Base-by-base conservation (phyloP, 2,113 vertebrate genomes). In the Dicerorhinus sumatrensis region DNA sequence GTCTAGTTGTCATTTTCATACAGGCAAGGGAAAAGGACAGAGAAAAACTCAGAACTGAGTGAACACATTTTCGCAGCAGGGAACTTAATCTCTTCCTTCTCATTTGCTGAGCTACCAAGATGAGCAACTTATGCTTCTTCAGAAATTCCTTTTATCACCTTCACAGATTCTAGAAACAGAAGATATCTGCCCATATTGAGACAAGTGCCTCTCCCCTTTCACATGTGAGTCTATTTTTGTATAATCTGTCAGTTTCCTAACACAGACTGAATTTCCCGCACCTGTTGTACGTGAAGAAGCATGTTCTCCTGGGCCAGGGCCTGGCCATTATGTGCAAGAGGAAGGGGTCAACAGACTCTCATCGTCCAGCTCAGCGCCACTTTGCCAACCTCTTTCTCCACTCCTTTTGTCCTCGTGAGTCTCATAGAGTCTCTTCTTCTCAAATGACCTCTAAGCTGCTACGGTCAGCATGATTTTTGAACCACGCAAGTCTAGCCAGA, bases 301-400 rank as follows among this genome's bases (percentile, higher is more conserved):
- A 1, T 9, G 6, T 5, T 23, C 3, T 73, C 60, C 25, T 1
- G 58, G 46, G 51, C 65, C 60, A 4, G 14, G n/a, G 58, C 39
- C 33, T 0, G 5, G 6, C 54, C 8, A 0, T 8, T 5, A 0
- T 0, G 0, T 6, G 0, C 0, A 1, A 6, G 48, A 14, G 25
- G 29, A 16, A 7, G 23, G 0, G 11, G 6, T 13, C 1, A 10
- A 27, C 21, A 18, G 48, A 7, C 14, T 14, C 33, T 31, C 20
- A 1, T 6, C 20, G 1, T 18, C 42, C 60, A 3, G 10, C 25
- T 51, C n/a, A 3, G 18, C 2, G 2, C 51, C 6, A 4, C 9
- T 0, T 3, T 18, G 67, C 39, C 76, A 14, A 4, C 31, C 20
- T 4, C 25, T 13, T 8, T 18, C 62, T 51, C 73, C 9, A 4